A percentile compares a stretch with the other conserved stretches of the same genome.
phyloP scores from a whole-genome alignment of 1,140 invertebrate species.

The Pogonognathellus flavescens region DNA sequence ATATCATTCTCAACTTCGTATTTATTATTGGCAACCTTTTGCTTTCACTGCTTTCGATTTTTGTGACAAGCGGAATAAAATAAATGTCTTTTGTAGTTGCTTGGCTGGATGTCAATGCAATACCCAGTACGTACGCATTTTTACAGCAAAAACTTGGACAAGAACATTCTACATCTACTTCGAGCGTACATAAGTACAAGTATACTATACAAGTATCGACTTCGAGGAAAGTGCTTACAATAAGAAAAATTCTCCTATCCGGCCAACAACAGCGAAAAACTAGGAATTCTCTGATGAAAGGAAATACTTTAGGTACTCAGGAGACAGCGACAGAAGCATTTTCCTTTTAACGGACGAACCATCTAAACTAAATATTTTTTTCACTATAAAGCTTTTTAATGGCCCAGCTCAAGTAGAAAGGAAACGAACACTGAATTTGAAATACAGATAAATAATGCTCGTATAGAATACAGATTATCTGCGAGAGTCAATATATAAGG shows the following conservation, averaged over 20 bases:
- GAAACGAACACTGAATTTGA: conserved; percentile 25
- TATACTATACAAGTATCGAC: not conserved
- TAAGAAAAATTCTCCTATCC: conserved; percentile 14
- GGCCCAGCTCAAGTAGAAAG: not conserved
- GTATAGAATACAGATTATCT: conserved; percentile 13
- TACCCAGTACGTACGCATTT: not conserved
- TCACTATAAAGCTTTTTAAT: conserved; percentile 8
- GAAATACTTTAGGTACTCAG: conserved; percentile 10
- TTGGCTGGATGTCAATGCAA: conserved; percentile 52
- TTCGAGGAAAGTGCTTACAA: conserved; percentile 21
- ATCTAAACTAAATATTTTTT: not conserved
- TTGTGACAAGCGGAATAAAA: conserved; percentile 35
- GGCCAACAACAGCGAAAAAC: conserved; percentile 13
- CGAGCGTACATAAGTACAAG: not conserved
- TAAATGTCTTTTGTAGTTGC: conserved; percentile 44
- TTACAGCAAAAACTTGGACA: not conserved
- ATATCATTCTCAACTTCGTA: conserved; percentile 18
- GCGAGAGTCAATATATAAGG: too few species aligned
- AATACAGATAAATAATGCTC: conserved; percentile 7
- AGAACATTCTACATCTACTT: not conserved
- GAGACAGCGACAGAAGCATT: conserved; percentile 26
- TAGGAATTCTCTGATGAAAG: conserved; percentile 10
- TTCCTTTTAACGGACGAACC: conserved; percentile 11
- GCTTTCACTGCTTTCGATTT: conserved; percentile 23
- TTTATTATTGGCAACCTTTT: conserved; percentile 29